Percentiles rank a stretch among this genome's conserved stretches.
phyloP scores from a whole-genome alignment of 2,888 invertebrate species.

The Allacma fusca region DNA sequence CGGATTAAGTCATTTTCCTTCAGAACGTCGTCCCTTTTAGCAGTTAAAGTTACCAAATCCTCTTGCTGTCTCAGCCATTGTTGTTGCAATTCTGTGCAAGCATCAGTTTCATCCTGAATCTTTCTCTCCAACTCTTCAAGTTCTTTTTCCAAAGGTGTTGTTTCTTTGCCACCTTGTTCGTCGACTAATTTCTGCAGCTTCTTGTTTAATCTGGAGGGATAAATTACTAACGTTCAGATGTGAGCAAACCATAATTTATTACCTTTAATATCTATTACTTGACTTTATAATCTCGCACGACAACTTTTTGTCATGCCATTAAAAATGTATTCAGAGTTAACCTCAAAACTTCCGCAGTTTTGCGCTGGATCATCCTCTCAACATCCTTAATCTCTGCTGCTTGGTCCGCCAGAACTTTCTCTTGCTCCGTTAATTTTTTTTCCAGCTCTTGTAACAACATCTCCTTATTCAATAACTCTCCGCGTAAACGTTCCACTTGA shows the following conservation, averaged over 20 bases:
- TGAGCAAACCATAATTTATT: no score
- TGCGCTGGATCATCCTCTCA: constrained; percentile 66
- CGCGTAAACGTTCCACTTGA: constrained; percentile 70
- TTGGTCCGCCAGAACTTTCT: constrained; percentile 60
- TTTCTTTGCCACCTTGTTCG: constrained; percentile 66
- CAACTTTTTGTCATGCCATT: no score
- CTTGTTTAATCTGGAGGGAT: constrained; percentile 66
- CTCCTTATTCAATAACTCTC: constrained; percentile 64
- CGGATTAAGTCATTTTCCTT: constrained; percentile 75
- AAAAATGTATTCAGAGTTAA: no score
- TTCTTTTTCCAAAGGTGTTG: constrained; percentile 70
- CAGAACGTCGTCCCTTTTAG: constrained; percentile 74
- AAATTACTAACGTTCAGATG: no score
- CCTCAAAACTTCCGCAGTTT: constrained; percentile 68
- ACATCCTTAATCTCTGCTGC: constrained; percentile 65
- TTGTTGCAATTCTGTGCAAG: constrained; percentile 73
- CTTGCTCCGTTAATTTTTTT: constrained; percentile 65
- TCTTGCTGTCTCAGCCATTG: constrained; percentile 81
- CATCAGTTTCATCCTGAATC: constrained; percentile 71
- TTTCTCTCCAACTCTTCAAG: constrained; percentile 73
- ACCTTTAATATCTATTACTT: no score
- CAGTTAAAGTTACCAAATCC: constrained; percentile 74
- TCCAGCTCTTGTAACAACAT: constrained; percentile 62
- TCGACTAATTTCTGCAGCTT: constrained; percentile 68
- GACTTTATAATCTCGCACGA: no score